These are phyloP conservation scores for Liolophura sinensis DNA, from an alignment of 1,140 invertebrate genomes.

Conservation along the genomic window DNA sequence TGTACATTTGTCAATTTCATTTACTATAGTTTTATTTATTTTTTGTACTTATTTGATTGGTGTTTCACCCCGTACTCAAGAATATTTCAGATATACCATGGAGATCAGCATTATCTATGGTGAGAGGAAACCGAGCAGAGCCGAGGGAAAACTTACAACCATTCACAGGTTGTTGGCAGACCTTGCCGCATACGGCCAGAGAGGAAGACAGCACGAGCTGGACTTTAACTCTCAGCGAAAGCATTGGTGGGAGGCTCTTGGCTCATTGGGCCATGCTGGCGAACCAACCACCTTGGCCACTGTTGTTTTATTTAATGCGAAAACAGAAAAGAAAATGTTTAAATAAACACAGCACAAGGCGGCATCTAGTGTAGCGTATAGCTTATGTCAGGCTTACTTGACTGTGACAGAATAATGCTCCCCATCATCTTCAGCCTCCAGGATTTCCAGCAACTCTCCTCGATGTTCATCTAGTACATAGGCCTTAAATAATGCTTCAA, in stretches of 20 bases:
- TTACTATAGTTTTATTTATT: no score
- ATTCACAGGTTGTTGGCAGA: background rate
- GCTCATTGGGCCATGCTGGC: no score
- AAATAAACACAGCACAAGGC: slow-evolving; percentile 1
- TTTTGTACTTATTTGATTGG: no score
- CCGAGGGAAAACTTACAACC: no score
- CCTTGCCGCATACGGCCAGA: slow-evolving; percentile 11
- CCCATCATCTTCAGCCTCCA: slow-evolving; percentile 42
- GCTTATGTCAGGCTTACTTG: background rate
- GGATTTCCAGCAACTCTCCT: slow-evolving; percentile 39
- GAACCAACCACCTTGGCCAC: no score
- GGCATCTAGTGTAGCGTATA: background rate
- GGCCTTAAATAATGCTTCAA: slow-evolving; percentile 14
- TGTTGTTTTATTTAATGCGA: slow-evolving; percentile 24
- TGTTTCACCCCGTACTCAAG: no score
- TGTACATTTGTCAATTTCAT: no score
- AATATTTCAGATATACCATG: no score
- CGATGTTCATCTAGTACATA: slow-evolving; percentile 42
- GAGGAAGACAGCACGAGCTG: background rate
- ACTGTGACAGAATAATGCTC: slow-evolving; percentile 40
- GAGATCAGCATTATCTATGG: no score
- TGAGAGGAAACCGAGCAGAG: background rate
- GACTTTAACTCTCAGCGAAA: no score
- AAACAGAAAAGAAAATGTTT: background rate
- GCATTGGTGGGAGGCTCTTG: no score